Evolutionary conservation across 2,888 invertebrate species (phyloP), one percentile per base, ranked within the genome.

Genomic region (Diarsia dahlii): DNA sequence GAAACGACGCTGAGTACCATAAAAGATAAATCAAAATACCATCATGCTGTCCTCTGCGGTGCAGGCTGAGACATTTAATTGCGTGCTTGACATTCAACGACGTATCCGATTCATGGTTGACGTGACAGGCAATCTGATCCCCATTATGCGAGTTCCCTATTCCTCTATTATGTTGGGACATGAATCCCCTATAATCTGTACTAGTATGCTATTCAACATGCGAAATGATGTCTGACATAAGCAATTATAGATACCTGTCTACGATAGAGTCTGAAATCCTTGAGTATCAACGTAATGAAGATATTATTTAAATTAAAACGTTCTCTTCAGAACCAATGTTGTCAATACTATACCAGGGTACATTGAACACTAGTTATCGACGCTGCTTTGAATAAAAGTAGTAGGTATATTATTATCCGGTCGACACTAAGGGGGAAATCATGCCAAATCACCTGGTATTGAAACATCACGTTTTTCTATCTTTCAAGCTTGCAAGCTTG

Each of bases 21-120:
- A 76, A 74, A 76, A 81, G 63, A 76, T 78, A 81, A 80, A 78
- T 80, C 73, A 78, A 73, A 85, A 83, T 85, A 83, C 56, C 71
- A 77, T 81, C 71, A 78, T 68, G 58, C 58, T 71, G 54, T 76
- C 72, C 54, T 71, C 68, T 74, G 75, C 20, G 65, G 70, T 72
- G 56, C 28, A 23, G 69, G 71, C 65, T 58, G 72, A 78, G 76
- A 74, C 70, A 84, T 72, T 70, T 78, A 76, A 84, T 78, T 81
- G 84, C 80, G 50, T 74, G 63, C 66, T 77, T 74, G 68, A 74
- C 74, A 73, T 84, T 84, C 52, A 76, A 76, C 71, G 68, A 71
- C 76, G 67, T 65, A 63, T 67, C 70, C 74, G 50, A 74, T 73
- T 76, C 66, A 84, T 67, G 50, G 76, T 65, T 72, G 74, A 74